phyloP scores from a whole-genome alignment of 2,888 invertebrate genomes.

The Plagiodera versicolora region DNA sequence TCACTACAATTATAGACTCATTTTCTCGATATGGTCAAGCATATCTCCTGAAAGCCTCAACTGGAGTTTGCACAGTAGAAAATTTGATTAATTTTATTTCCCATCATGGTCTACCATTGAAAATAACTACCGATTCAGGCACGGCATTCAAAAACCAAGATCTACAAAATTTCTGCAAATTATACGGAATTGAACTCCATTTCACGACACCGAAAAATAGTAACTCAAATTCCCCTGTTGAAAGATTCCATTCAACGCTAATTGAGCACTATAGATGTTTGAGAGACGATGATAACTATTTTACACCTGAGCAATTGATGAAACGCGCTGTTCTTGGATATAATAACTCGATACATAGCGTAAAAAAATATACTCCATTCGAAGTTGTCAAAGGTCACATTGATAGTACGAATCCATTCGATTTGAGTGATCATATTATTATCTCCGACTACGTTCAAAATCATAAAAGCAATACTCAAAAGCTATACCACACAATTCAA shows the following conservation, averaged over 20 bases:
- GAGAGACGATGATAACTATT: background rate
- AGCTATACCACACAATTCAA: background rate
- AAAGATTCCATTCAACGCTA: constrained; percentile 5
- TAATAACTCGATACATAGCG: constrained; percentile 12
- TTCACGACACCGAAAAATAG: constrained; percentile 11
- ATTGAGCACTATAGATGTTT: constrained; percentile 6
- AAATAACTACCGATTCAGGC: constrained; percentile 1
- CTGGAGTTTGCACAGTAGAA: background rate
- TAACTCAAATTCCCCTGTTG: constrained; percentile 13
- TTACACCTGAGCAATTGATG: constrained; percentile 3
- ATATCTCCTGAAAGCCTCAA: background rate
- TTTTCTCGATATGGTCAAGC: constrained; percentile 9
- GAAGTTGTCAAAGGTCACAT: constrained; percentile 15
- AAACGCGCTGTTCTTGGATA: constrained; percentile 11
- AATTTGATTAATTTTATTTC: background rate
- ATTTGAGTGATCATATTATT: constrained; percentile 2
- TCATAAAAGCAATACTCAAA: constrained; percentile 8
- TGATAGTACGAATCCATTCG: constrained; percentile 8
- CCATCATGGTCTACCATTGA: constrained; percentile 4
- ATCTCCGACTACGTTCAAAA: background rate
- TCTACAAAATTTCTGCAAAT: constrained; percentile 12
- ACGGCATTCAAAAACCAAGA: constrained; percentile 8
- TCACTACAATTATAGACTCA: constrained; percentile 24
- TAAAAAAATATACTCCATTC: constrained; percentile 11
- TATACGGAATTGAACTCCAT: constrained; percentile 14